Conservation (phyloP, 2,797 vertebrate species). For the Galaxias olidus region DNA sequence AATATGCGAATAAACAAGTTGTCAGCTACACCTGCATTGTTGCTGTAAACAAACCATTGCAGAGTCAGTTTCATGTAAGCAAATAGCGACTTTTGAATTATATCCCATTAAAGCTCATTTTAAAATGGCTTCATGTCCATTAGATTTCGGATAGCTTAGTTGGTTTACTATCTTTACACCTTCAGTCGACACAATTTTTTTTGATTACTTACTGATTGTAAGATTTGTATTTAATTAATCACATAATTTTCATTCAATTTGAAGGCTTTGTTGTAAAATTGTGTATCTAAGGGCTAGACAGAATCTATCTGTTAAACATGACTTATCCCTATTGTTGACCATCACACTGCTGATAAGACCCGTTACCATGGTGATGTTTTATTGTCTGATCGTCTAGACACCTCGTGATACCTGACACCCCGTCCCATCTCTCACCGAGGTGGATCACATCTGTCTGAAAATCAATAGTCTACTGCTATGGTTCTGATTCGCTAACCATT, state of each 20-base stretch:
- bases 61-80: too few relatives aligned
- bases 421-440: slow-evolving; percentile 27
- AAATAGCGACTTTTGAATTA: too few relatives aligned
- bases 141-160: too few relatives aligned
- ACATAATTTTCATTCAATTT: neutral
- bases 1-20: too few relatives aligned
- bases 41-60: too few relatives aligned
- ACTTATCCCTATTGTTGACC: slow-evolving; percentile 39
- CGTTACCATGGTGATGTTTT: slow-evolving; percentile 49
- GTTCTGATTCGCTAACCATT: slow-evolving; percentile 40
- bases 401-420: slow-evolving; percentile 46
- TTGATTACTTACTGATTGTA: too few relatives aligned
- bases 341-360: slow-evolving; percentile 49
- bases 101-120: too few relatives aligned
- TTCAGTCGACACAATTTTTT: too few relatives aligned
- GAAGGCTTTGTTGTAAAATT: slow-evolving; percentile 1
- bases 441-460: slow-evolving; percentile 40
- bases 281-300: slow-evolving; percentile 6
- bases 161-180: too few relatives aligned
- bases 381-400: slow-evolving; percentile 47
- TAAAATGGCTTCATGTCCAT: too few relatives aligned
- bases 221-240: neutral
- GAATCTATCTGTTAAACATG: slow-evolving; percentile 38
- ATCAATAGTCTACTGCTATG: slow-evolving; percentile 50
- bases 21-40: too few relatives aligned